Percentiles rank a stretch among this genome's conserved stretches.
Conservation (phyloP, 2,113 vertebrate genomes). For the Toxotes chatareus region DNA sequence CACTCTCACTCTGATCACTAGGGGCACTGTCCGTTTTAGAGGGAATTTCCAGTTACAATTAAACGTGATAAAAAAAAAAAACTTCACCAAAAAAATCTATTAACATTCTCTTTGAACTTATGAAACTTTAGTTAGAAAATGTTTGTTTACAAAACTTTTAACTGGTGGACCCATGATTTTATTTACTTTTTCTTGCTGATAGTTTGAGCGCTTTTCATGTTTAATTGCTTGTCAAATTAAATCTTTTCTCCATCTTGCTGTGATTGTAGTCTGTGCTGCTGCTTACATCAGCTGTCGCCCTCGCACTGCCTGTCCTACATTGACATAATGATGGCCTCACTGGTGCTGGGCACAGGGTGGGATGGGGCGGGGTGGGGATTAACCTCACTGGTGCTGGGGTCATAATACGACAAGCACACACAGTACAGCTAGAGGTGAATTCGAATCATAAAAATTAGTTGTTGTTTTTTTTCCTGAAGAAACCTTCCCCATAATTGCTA, state of each 20-base stretch:
- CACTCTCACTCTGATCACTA: constrained; percentile 32
- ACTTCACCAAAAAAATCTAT: neutral
- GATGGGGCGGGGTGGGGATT: neutral
- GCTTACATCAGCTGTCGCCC: constrained; percentile 14
- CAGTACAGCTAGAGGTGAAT: neutral
- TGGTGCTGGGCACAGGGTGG: neutral
- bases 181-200: neutral
- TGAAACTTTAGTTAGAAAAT: neutral
- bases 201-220: neutral
- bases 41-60: neutral
- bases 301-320: constrained; percentile 7
- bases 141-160: neutral
- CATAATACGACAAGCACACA: neutral
- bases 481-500: neutral
- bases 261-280: neutral
- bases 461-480: constrained; percentile 8
- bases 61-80: neutral
- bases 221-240: neutral
- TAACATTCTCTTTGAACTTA: neutral
- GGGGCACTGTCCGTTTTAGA: constrained; percentile 51
- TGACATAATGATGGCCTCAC: constrained; percentile 26
- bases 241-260: neutral
- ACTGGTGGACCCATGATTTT: neutral
- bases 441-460: neutral
- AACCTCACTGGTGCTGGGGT: constrained; percentile 14